Base-by-base conservation (phyloP, 2,797 vertebrate genomes). In the Cossypha heuglini region DNA sequence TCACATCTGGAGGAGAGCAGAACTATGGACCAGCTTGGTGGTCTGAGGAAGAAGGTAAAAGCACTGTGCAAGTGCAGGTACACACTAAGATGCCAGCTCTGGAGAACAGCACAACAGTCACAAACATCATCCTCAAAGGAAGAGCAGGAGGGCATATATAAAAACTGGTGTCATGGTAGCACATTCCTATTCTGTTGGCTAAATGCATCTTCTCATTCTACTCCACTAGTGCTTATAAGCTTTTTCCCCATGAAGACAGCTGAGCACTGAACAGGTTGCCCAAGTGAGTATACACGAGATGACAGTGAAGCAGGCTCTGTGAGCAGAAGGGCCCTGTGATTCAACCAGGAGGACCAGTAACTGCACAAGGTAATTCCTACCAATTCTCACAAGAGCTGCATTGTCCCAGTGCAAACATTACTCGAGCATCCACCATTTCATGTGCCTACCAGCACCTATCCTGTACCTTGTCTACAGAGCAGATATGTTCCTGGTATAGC, bases 401-500 rank as follows among this genome's bases (percentile, higher is more conserved):
- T 2, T 13, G 48, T 31, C 48, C 19, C 2, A 0, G 11, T 19
- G 16, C 20, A 62, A 57, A 16, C 11, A 37, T 24, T 10, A 40
- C 46, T 55, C 2, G 29, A 58, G 29, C 1, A 5, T n/a, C 26
- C 18, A 24, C 7, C 16, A 5, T 4, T 11, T 16, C 16, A 31
- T 3, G 8, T 10, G 55, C 46, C 21, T 49, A 52, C 43, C 4
- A 5, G 48, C 21, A n/a, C 29, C 45, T 18, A 49, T 4, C 25
- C 49, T 6, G 31, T 16, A 38, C 42, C 42, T 31, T 17, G 22
- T 4, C 28, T 45, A 33, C 37, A 31, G 42, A 66, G 42, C 42
- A 42, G 45, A 38, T 20, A 24, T 2, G 0, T 6, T 7, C 31
- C 33, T 45, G 15, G 8, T 2, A 26, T 22, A 33, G 22, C 0